Evolutionary conservation across 2,888 invertebrate species (phyloP), one percentile per base, ranked within the genome.

Genomic region (Euphydryas editha): DNA sequence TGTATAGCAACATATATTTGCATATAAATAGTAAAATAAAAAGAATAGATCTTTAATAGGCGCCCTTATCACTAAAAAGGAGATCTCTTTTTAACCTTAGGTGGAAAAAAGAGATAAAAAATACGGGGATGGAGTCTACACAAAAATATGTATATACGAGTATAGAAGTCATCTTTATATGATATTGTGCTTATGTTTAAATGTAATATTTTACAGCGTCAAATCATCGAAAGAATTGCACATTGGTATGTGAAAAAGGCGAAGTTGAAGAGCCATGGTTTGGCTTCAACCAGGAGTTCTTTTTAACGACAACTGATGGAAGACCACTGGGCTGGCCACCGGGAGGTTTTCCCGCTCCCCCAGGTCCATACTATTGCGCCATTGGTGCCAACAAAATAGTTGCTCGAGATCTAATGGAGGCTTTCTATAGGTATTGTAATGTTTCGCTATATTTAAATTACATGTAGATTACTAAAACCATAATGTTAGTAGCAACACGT

Each of bases 311-410:
- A 0, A 81, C 87, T 0, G 93, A 92, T 58, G 89, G 93, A 0
- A 92, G 95, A 55, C 96, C 96, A 0, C 94, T 95, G 58, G 96
- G 96, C 17, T 96, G 96, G 96, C 96, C 96, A 0, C 87, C 93
- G 13, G 94, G 94, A 30, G 94, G 94, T 0, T 95, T 94, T 76
- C 96, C 96, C 0, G 95, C 94, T 0, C 95, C 95, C 0, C 94
- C 95, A 37, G 96, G 96, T 1, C 96, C 96, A 0, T 97, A 97
- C 85, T 98, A 97, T 83, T 97, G 97, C 80, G 97, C 96, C 44
- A 96, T 96, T 0, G 97, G 97, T 7, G 95, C 96, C 0, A 94
- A 95, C 78, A 95, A 94, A 75, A 96, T 96, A 7, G 96, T 95
- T 73, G 97, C 96, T 0, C 93, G 98, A 62, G 97, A 97, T 80